phyloP scores from a whole-genome alignment of 37 sponge, comb jelly and placozoan species.

The Cliona cf. orientalis region DNA sequence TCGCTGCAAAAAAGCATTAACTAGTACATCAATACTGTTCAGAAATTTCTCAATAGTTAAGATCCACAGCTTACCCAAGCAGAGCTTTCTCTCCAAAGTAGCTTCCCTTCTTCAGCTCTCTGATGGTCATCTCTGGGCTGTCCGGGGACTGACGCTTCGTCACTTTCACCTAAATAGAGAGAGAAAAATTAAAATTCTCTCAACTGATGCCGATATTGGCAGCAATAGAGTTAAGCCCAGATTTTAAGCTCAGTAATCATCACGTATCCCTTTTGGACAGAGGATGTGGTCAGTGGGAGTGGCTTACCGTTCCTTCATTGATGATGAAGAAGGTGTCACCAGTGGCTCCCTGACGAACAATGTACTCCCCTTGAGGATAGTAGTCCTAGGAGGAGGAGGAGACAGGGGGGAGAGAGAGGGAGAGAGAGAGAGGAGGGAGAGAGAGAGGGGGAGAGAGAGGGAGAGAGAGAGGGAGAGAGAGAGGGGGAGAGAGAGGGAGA shows the following conservation, averaged over 20 bases:
- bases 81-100: slow-evolving; percentile 97
- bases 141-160: slow-evolving; percentile 59
- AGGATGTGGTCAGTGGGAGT: neutral
- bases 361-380: slow-evolving; percentile 89
- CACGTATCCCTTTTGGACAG: neutral
- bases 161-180: slow-evolving; percentile 72
- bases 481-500: too few relatives aligned
- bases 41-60: neutral
- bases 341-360: slow-evolving; percentile 89
- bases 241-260: too few relatives aligned
- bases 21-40: neutral
- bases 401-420: neutral
- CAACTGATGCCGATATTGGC: neutral
- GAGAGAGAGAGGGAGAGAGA: too few relatives aligned
- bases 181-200: neutral
- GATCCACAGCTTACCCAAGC: slow-evolving; percentile 71
- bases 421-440: too few relatives aligned
- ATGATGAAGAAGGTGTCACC: slow-evolving; percentile 99
- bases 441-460: too few relatives aligned
- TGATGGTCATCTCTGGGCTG: slow-evolving; percentile 70
- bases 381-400: slow-evolving; percentile 76
- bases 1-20: slow-evolving; percentile 57
- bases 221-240: too few relatives aligned
- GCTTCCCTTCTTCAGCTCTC: slow-evolving; percentile 79
- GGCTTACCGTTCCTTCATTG: slow-evolving; percentile 84